Evolutionary conservation across 2,888 invertebrate genomes (phyloP).

Genomic region (Callosobruchus maculatus): DNA sequence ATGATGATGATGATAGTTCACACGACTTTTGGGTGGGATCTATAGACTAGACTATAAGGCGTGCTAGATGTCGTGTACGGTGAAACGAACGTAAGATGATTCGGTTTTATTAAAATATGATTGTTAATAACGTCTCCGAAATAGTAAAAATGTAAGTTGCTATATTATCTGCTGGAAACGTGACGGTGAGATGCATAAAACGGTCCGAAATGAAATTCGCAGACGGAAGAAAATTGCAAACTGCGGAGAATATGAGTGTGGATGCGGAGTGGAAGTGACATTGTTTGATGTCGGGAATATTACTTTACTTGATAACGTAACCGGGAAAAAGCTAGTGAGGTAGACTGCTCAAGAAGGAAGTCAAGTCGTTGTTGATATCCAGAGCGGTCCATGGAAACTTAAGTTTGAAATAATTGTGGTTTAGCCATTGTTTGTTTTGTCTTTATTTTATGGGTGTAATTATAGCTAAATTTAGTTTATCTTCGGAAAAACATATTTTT

Average conservation of each 20-base stretch:
- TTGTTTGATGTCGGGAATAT: neutral
- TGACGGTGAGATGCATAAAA: neutral
- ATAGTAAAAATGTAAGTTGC: neutral
- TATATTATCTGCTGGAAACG: neutral
- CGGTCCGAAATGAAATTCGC: neutral
- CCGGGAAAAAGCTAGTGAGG: too few species aligned
- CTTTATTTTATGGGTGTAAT: too few species aligned
- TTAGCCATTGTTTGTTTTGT: too few species aligned
- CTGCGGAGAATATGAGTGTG: neutral
- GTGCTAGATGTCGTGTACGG: neutral
- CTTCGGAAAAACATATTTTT: too few species aligned
- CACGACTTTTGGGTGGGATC: too few species aligned
- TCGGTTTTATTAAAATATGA: neutral
- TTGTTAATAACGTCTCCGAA: neutral
- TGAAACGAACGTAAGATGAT: neutral
- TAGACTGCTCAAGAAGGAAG: too few species aligned
- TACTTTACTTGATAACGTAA: neutral
- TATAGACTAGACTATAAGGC: neutral
- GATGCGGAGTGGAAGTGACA: neutral
- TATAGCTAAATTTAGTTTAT: too few species aligned
- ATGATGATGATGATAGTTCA: too few species aligned
- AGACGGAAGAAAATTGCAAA: neutral
- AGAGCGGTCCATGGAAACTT: too few species aligned
- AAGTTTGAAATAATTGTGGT: too few species aligned
- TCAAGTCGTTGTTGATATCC: too few species aligned